Base-by-base conservation (phyloP, 2,888 invertebrate species). In the Lasioglossum vierecki region DNA sequence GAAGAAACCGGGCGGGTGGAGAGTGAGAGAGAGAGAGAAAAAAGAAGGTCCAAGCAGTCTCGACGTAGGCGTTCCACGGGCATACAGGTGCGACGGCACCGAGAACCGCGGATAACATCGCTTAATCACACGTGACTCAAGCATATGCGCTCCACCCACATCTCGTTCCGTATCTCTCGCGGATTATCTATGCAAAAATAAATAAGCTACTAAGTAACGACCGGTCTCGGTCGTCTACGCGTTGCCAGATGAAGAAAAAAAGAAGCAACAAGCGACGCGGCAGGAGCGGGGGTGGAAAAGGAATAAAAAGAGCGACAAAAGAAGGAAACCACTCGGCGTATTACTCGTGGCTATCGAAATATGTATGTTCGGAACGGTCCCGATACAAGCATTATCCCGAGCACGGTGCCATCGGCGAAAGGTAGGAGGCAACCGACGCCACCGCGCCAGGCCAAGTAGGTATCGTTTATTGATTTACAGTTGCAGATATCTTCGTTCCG, bases 121-220 rank as follows among this genome's bases (percentile, higher is more conserved):
- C 93, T 93, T 94, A 93, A 94, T 94, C 94, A 94, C 93, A 92
- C 92, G 92, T 93, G 92, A 94, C 92, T 92, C 91, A 91, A 87
- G 92, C 91, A 92, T 91, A 91, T 89, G 91, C 88, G 90, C 91
- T 92, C 93, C 94, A 93, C 94, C 94, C 94, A 94, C 93, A 91
- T 93, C 90, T 91, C 91, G 87, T 89, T 90, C 89, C 89, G 86
- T 93, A 94, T 94, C 94, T 91, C 87, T 35, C 75, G 79, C 79
- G 92, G 92, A 93, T 94, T 94, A 94, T 94, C 94, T 94, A 93
- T 93, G 93, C 93, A 91, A 94, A 93, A 93, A 93, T 93, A 93
- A 94, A 94, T 93, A 92, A 93, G 92, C 91, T 89, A 91, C 93
- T 91, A 89, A 91, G 89, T 90, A 89, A 90, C 89, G 87, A 90